Evolutionary conservation across 2,113 vertebrate species (phyloP).

Genomic region (Bos taurus): DNA sequence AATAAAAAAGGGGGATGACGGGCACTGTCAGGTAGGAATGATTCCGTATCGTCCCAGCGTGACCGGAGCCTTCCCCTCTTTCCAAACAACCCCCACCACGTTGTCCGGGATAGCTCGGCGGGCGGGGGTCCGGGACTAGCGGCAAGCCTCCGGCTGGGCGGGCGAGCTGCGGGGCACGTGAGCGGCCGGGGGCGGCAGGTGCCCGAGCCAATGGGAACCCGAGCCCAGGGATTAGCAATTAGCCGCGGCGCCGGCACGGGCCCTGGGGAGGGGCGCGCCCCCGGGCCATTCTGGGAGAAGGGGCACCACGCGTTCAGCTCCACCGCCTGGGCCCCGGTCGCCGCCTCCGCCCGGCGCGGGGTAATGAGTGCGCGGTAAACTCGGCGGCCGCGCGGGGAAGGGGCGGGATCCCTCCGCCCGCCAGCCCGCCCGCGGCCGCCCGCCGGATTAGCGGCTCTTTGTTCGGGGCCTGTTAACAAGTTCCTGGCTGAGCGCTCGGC

Average conservation of each 20-base stretch:
- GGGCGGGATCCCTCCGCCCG: conserved; percentile 64
- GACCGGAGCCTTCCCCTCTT: not conserved
- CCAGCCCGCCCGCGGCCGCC: conserved; percentile 62
- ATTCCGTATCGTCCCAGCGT: not conserved
- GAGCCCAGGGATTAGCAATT: conserved; percentile 4
- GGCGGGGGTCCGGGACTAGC: fast-evolving
- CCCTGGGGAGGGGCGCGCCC: not conserved
- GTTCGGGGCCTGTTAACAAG: conserved; percentile 67
- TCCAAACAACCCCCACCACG: not conserved
- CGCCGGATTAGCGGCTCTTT: conserved; percentile 69
- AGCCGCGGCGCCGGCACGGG: not conserved
- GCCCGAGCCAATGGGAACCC: not conserved
- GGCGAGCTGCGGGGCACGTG: not conserved
- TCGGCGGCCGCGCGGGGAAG: not conserved
- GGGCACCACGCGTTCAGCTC: not conserved
- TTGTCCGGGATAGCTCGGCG: fast-evolving
- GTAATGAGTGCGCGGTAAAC: not conserved
- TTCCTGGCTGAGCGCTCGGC: conserved; percentile 70
- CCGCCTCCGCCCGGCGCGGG: not conserved
- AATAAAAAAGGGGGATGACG: not conserved
- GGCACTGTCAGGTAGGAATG: not conserved
- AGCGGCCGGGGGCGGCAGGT: not conserved
- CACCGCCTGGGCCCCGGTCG: fast-evolving
- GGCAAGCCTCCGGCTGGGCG: not conserved
- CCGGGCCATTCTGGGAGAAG: not conserved